A percentile compares a stretch with the other conserved stretches of the same genome.
Evolutionary conservation across 2,113 vertebrate genomes (phyloP).

Genomic region (Neogale vison): DNA sequence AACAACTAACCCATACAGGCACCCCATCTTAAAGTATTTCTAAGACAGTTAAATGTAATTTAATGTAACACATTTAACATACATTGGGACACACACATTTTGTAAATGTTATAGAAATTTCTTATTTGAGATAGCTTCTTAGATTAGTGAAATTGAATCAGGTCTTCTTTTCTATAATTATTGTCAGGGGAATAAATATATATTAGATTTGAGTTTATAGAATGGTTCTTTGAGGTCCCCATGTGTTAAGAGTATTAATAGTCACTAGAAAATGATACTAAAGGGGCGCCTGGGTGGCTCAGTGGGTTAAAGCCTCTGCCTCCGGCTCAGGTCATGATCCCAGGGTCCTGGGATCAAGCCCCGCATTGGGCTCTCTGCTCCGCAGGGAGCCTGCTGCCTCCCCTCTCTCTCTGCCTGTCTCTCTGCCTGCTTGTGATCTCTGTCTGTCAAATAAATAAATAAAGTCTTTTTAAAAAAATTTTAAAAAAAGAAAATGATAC

Average conservation of each 20-base stretch:
- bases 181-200: not conserved
- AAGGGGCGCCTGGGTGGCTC: too few relatives aligned
- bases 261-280: not conserved
- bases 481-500: not conserved
- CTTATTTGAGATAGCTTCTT: conserved; percentile 5
- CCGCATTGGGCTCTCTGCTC: too few relatives aligned
- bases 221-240: not conserved
- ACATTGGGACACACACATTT: not conserved
- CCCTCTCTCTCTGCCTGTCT: too few relatives aligned
- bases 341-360: too few relatives aligned
- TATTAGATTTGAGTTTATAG: conserved; percentile 14
- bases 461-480: too few relatives aligned
- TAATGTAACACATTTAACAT: not conserved
- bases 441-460: too few relatives aligned
- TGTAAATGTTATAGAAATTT: not conserved
- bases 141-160: not conserved
- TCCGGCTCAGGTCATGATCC: too few relatives aligned
- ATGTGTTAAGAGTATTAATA: conserved; percentile 25
- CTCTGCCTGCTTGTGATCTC: too few relatives aligned
- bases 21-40: not conserved
- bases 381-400: too few relatives aligned
- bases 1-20: too few relatives aligned
- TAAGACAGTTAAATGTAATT: not conserved
- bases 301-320: too few relatives aligned
- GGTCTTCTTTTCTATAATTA: not conserved